Evolutionary conservation across 2,797 vertebrate species (phyloP), one percentile per base, ranked within the genome.

Genomic region (Morelia viridis): DNA sequence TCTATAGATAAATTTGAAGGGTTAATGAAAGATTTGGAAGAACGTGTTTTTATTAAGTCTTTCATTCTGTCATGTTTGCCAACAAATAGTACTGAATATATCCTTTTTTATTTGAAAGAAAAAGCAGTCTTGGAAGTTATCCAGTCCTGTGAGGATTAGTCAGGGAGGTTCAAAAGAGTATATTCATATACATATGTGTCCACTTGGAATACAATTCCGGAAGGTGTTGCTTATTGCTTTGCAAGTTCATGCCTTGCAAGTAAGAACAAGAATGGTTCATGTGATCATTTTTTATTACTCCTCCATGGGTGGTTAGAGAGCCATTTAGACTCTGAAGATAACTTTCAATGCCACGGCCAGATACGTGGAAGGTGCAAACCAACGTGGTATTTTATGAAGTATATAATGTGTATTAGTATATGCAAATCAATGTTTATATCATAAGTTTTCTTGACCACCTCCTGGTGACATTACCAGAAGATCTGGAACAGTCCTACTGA

Each of bases 1-100:
- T 97, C 93, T 95, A 95, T 97, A 96, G 96, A 91, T 96, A 68
- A 86, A 96, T 97, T 97, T 94, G 96, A 96, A 95, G 96, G 92
- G 97, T 97, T 98, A 98, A 98, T 96, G 96, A 98, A 98, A 98
- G 98, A 99, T 97, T 64, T 93, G 94, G 94, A 95, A 96, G 98
- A 99, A 99, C 98, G 98, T 93, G 88, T 97, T 97, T 46, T 97
- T 96, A 94, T 96, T 97, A 97, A 97, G 97, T 97, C 95, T 97
- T 98, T 98, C 97, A 98, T 98, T 97, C 96, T 92, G 94, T 91
- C 94, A 95, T 95, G 93, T 95, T 97, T 97, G 96, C 94, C 92
- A 95, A 90, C 94, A 95, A 96, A 95, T 96, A 89, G 62, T 94
- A 92, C 96, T 96, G 96, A 94, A 96, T 96, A 96, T 94, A 96